A percentile compares a stretch with the other conserved stretches of the same genome.
These are phyloP conservation scores for Melanogrammus aeglefinus DNA, from an alignment of 2,797 vertebrate genomes.

Conservation along the genomic window DNA sequence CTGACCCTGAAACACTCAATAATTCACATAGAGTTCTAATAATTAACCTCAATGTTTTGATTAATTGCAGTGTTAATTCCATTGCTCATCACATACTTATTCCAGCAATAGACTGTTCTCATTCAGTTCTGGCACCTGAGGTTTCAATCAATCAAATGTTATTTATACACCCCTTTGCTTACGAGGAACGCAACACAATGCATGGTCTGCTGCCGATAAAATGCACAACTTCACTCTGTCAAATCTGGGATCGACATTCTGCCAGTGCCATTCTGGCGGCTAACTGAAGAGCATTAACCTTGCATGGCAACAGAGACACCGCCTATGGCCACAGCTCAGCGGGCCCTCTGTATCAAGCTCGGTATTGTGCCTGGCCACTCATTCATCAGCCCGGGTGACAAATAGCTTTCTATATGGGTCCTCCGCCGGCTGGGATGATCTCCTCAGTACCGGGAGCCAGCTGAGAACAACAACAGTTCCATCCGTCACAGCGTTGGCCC, in stretches of 20 bases:
- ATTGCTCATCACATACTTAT: too few species aligned
- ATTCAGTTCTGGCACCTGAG: too few species aligned
- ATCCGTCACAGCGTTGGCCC: conserved; percentile 86
- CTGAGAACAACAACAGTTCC: conserved; percentile 86
- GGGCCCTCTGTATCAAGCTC: conserved; percentile 65
- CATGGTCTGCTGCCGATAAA: background rate
- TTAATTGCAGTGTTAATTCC: too few species aligned
- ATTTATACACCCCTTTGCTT: too few species aligned
- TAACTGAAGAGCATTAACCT: conserved; percentile 30
- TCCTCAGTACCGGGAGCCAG: conserved; percentile 75
- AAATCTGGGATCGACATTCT: background rate
- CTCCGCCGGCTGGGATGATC: conserved; percentile 66
- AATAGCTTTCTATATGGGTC: conserved; percentile 95
- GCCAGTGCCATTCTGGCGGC: too few species aligned
- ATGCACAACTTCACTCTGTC: background rate
- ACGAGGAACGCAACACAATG: background rate
- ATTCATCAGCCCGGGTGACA: conserved; percentile 89
- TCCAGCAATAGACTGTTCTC: too few species aligned
- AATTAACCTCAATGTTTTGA: too few species aligned
- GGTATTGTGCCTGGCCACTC: conserved; percentile 82
- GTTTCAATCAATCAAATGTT: too few species aligned
- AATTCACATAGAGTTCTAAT: too few species aligned
- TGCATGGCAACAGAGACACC: conserved; percentile 46
- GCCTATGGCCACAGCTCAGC: conserved; percentile 58
- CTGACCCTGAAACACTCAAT: too few species aligned